Evolutionary conservation across 2,797 vertebrate species (phyloP).

Genomic region (Lacerta bilineata): DNA sequence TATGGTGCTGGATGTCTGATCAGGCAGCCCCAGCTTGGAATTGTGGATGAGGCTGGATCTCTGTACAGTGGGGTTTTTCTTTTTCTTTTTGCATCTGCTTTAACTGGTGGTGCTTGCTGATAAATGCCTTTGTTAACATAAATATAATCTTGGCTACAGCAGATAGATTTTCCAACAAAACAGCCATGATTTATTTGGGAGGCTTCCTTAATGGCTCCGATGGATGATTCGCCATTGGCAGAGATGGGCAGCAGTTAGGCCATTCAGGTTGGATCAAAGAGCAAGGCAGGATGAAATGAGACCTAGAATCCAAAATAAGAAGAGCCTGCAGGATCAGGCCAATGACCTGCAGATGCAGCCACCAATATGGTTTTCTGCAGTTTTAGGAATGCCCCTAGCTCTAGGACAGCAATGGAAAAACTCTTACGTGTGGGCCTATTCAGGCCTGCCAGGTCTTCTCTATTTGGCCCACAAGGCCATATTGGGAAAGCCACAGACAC

Average conservation of each 20-base stretch:
- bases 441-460: too few species aligned
- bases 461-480: too few species aligned
- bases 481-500: too few species aligned
- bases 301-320: neutral
- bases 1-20: conserved; percentile 48
- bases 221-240: conserved; percentile 20
- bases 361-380: neutral
- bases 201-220: conserved; percentile 35
- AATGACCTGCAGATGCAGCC: neutral
- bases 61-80: conserved; percentile 49
- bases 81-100: conserved; percentile 25
- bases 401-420: too few species aligned
- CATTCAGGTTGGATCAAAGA: neutral
- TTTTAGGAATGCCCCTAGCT: neutral
- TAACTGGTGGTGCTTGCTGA: conserved; percentile 49
- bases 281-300: conserved; percentile 2
- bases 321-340: too few species aligned
- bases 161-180: conserved; percentile 24
- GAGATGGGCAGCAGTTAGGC: conserved; percentile 36
- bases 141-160: conserved; percentile 48
- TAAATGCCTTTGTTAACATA: conserved; percentile 50
- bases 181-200: conserved; percentile 57
- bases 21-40: conserved; percentile 52
- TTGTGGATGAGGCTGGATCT: conserved; percentile 45
- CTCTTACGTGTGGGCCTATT: too few species aligned